Percentiles rank a stretch among this genome's conserved stretches.
These are phyloP conservation scores for Himalopsyche phryganea DNA, from an alignment of 1,140 invertebrate genomes.

Conservation along the genomic window DNA sequence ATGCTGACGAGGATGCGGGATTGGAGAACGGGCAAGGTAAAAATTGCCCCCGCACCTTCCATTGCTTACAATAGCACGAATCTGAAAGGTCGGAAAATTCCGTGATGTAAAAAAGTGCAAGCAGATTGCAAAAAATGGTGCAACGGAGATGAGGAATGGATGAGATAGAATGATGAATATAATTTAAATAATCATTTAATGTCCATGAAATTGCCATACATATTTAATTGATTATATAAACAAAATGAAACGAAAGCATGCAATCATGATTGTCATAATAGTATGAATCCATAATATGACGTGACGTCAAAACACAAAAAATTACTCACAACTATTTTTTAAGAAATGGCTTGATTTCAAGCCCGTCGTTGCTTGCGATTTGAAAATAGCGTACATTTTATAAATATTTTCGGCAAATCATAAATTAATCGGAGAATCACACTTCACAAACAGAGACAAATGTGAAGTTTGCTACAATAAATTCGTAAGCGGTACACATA, in stretches of 20 bases:
- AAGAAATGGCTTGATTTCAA: constrained; percentile 4
- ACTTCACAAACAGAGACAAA: neutral
- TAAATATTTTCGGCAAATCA: constrained; percentile 21
- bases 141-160: neutral
- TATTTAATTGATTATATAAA: constrained; percentile 21
- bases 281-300: neutral
- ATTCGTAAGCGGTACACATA: too few species aligned
- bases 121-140: neutral
- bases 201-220: neutral
- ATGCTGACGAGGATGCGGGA: neutral
- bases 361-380: constrained; percentile 10
- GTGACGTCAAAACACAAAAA: constrained; percentile 1
- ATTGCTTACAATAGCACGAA: constrained; percentile 22
- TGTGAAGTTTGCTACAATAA: too few species aligned
- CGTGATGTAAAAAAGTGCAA: neutral
- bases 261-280: constrained; percentile 25
- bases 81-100: constrained; percentile 18
- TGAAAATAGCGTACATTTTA: constrained; percentile 19
- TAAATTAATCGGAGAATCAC: constrained; percentile 16
- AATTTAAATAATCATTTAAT: constrained; percentile 1
- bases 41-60: constrained; percentile 17
- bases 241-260: constrained; percentile 12
- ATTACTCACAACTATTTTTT: constrained; percentile 16
- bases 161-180: neutral
- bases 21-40: constrained; percentile 8